Evolutionary conservation across 2,797 vertebrate genomes (phyloP), one percentile per base, ranked within the genome.

Genomic region (Melanotaenia maccullochi): DNA sequence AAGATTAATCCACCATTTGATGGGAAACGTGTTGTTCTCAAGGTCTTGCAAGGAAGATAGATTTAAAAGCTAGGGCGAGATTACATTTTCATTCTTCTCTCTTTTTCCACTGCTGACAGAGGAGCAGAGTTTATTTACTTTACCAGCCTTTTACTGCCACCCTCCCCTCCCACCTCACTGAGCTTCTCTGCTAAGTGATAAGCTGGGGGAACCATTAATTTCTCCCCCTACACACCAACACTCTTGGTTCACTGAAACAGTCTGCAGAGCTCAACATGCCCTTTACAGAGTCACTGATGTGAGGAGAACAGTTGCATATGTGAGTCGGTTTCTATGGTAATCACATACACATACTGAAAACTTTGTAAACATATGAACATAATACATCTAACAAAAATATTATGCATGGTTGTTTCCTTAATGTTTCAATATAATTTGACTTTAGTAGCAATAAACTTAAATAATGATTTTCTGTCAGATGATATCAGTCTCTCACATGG

Each of bases 51-150:
- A 59, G 60, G 51, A 75, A 64, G 68, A 73, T 40, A 73, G 84
- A 82, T 89, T 89, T 84, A 85, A 84, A 82, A 75, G 77, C 73
- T 24, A 42, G 68, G 66, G 55, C 73, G 67, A 89, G 85, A 89
- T 89, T 81, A 85, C 82, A 67, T 83, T 83, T 83, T 85, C 76
- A 75, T 89, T 83, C 78, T 73, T 84, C 79, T 79, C 70, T 77
- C 54, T 77, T 67, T 84, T 82, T 83, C 69, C 70, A 72, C 62
- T 49, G 78, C 78, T 78, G 81, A 81, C 76, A 85, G 80, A 78
- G 70, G 38, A 75, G 74, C 67, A 57, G 28, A 16, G 30, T 76
- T 68, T 90, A 88, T 91, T 91, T 88, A 90, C 87, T 88, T 91
- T 84, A 85, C 60, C 84, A 84, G 62, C 78, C 76, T 85, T 90